Base-by-base conservation (phyloP, 2,113 vertebrate genomes). In the Thalassoma bifasciatum region DNA sequence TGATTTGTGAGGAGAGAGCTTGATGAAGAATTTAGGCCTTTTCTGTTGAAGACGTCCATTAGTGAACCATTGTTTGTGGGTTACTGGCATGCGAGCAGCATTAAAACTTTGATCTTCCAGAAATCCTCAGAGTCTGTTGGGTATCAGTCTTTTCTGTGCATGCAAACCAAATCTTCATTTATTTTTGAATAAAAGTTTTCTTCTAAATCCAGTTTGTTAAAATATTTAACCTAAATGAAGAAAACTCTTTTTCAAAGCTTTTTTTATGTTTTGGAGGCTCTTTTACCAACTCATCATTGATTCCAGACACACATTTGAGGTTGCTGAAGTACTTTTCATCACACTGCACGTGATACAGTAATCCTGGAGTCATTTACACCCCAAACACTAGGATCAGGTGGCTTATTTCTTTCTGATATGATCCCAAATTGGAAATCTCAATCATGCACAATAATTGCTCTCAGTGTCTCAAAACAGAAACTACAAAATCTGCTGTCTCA, bases 401-500 rank as follows among this genome's bases (percentile, higher is more conserved):
- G 30, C 24, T 44, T 26, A 30, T 70, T 71, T 67, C 22, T 62
- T 46, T 13, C 37, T 26, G 14, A 23, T 30, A 46, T 66, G 56
- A 74, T 49, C 12, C 44, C n/a, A 65, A 22, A 66, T 49, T 66
- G 68, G 59, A 85, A 56, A 80, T 38, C 22, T 66, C 30, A 51
- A 47, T 66, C 49, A 46, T 5, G 53, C 36, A 47, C n/a, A 34
- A 6, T 59, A 50, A 74, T 75, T 67, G 58, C 13, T 59, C 64
- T 16, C 26, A 38, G 54, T 63, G 52, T 40, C 53, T 81, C 26
- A 42, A 73, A 79, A 78, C 1, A 2, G 30, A 12, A 76, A 76
- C 74, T 52, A 30, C 59, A 62, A 71, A 87, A 81, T 74, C 67
- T 75, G 81, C 85, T 77, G 69, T 66, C 49, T 71, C 60, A 71